phyloP scores from a whole-genome alignment of 2,888 invertebrate species.

The Tetranychus piercei region DNA sequence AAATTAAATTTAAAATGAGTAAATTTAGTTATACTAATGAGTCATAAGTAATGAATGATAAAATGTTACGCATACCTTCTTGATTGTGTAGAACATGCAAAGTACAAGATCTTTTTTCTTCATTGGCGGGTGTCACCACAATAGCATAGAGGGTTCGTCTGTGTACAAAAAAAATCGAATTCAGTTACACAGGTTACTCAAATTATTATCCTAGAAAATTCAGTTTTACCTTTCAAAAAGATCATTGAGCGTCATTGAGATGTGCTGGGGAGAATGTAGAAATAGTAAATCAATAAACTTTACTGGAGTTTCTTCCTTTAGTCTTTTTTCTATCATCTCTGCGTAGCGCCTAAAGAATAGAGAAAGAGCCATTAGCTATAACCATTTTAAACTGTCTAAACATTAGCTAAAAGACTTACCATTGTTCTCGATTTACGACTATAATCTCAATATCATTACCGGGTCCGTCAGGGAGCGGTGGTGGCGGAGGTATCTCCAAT shows the following conservation, averaged over 20 bases:
- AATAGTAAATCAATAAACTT: conserved; percentile 19
- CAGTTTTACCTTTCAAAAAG: conserved; percentile 16
- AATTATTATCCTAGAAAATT: background rate
- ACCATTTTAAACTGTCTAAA: background rate
- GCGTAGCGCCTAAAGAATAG: conserved; percentile 14
- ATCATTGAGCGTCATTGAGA: conserved; percentile 18
- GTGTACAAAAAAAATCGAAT: background rate
- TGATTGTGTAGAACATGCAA: conserved; percentile 19
- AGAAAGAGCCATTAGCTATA: background rate
- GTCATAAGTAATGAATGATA: background rate
- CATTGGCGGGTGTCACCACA: conserved; percentile 17
- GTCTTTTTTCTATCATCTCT: conserved; percentile 17
- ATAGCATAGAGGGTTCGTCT: conserved; percentile 19
- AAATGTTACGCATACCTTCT: conserved; percentile 13
- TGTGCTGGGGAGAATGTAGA: conserved; percentile 15
- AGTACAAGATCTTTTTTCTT: conserved; percentile 14
- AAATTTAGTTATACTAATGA: background rate
- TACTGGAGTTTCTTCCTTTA: conserved; percentile 14
- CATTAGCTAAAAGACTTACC: conserved; percentile 11
- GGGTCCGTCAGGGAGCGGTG: conserved; percentile 7
- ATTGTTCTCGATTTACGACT: conserved; percentile 18
- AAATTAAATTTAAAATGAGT: background rate
- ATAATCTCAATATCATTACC: conserved; percentile 20
- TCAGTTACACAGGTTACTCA: background rate
- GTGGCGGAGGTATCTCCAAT: background rate